phyloP scores from a whole-genome alignment of 2,113 vertebrate genomes.

The Sinocyclocheilus maitianheensis region DNA sequence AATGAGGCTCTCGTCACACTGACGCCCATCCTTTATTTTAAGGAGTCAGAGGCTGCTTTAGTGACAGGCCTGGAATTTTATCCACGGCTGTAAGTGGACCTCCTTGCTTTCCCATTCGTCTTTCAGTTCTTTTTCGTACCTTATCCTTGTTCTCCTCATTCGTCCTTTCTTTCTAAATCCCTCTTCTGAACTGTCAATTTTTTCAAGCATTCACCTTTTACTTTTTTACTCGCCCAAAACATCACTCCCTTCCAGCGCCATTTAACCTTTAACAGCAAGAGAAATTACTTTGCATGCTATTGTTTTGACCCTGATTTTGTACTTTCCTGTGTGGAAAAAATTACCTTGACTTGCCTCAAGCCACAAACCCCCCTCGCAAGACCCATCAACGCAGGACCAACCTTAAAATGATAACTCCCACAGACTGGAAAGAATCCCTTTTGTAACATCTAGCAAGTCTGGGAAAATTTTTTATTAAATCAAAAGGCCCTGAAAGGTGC shows the following conservation, averaged over 20 bases:
- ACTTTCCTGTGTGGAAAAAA: conserved; percentile 37
- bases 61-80: conserved; percentile 2
- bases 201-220: not conserved
- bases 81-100: not conserved
- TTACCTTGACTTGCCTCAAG: conserved; percentile 35
- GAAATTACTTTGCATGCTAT: conserved; percentile 17
- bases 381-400: not conserved
- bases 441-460: conserved; percentile 8
- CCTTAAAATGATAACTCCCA: not conserved
- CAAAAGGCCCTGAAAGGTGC: conserved; percentile 1
- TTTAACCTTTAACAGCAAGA: conserved; percentile 51
- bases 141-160: too few species aligned
- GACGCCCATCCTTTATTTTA: conserved; percentile 47
- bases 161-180: not conserved
- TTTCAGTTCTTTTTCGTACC: not conserved
- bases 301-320: conserved; percentile 37
- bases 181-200: not conserved
- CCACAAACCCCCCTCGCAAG: conserved; percentile 19
- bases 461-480: not conserved
- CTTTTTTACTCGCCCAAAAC: conserved; percentile 41
- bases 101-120: not conserved
- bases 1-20: conserved; percentile 57
- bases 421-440: not conserved
- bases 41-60: conserved; percentile 42
- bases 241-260: conserved; percentile 51